These are phyloP conservation scores for Clytia hemisphaerica DNA, from an alignment of 30 jellyfish, hydroid and myxozoan species.

Conservation along the genomic window DNA sequence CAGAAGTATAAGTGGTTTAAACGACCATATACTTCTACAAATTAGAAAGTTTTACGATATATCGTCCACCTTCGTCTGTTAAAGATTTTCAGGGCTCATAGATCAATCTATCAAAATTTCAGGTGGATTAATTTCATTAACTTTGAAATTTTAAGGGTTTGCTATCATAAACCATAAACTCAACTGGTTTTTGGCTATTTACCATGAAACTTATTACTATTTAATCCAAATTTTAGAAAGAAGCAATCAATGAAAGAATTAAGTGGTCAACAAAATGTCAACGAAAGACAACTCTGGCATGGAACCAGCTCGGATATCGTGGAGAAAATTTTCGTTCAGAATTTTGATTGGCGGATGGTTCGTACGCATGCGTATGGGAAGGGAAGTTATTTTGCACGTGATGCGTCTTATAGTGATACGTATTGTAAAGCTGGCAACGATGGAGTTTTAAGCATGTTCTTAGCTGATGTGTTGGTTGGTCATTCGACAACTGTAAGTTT, in stretches of 20 bases:
- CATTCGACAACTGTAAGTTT: neutral
- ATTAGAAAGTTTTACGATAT: too few relatives aligned
- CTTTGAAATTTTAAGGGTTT: too few relatives aligned
- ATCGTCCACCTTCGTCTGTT: too few relatives aligned
- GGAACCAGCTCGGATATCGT: neutral
- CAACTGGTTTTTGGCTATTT: too few relatives aligned
- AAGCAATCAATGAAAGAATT: neutral
- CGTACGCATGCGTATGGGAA: neutral
- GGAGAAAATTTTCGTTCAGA: conserved; percentile 1
- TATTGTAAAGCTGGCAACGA: neutral
- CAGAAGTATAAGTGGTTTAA: too few relatives aligned
- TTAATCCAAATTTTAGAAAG: neutral
- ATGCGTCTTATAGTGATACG: conserved; percentile 4
- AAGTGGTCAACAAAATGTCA: neutral
- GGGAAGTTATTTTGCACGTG: conserved; percentile 13
- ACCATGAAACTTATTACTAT: neutral
- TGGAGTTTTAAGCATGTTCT: neutral
- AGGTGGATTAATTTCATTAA: too few relatives aligned
- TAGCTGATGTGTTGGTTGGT: conserved; percentile 17
- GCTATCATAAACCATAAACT: too few relatives aligned
- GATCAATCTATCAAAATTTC: too few relatives aligned
- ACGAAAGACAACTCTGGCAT: conserved; percentile 13
- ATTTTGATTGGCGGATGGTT: conserved; percentile 6
- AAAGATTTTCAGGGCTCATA: too few relatives aligned
- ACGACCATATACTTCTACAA: too few relatives aligned